A percentile compares a stretch with the other conserved stretches of the same genome.
phyloP scores from a whole-genome alignment of 2,113 vertebrate genomes.

The Siniperca knerii region DNA sequence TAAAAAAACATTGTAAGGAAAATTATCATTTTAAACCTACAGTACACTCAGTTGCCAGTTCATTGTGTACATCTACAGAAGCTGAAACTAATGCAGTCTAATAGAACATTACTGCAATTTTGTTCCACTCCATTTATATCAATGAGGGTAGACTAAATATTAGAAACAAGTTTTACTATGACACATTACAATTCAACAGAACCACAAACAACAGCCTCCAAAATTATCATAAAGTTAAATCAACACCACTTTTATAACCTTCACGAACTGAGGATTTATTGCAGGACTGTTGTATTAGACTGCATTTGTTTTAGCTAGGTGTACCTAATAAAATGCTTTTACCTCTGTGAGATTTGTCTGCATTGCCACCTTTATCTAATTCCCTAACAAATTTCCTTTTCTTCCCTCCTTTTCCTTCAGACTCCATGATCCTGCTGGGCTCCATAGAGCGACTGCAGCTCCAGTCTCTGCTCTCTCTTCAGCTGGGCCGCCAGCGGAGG shows the following conservation, averaged over 20 bases:
- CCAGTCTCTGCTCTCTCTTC: constrained; percentile 84
- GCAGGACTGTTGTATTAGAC: not conserved
- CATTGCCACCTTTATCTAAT: not conserved
- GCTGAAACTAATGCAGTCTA: not conserved
- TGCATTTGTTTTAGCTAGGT: not conserved
- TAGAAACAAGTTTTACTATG: not conserved
- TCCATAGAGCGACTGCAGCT: constrained; percentile 96
- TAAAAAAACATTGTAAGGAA: not conserved
- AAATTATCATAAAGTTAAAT: not conserved
- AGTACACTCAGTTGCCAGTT: not conserved
- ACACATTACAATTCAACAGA: not conserved
- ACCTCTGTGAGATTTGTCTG: not conserved
- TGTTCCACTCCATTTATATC: not conserved
- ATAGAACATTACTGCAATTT: too few species aligned
- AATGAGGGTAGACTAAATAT: not conserved
- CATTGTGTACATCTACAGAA: not conserved
- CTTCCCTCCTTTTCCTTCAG: constrained; percentile 70
- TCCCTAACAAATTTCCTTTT: not conserved
- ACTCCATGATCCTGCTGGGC: constrained; percentile 98
- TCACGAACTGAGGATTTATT: too few species aligned
- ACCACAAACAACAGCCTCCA: not conserved
- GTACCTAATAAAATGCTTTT: not conserved
- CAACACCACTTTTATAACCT: not conserved
- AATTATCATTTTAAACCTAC: not conserved
- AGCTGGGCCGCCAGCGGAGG: constrained; percentile 86